Evolutionary conservation across 2,888 invertebrate genomes (phyloP), one percentile per base, ranked within the genome.

Genomic region (Spisula subtruncata): DNA sequence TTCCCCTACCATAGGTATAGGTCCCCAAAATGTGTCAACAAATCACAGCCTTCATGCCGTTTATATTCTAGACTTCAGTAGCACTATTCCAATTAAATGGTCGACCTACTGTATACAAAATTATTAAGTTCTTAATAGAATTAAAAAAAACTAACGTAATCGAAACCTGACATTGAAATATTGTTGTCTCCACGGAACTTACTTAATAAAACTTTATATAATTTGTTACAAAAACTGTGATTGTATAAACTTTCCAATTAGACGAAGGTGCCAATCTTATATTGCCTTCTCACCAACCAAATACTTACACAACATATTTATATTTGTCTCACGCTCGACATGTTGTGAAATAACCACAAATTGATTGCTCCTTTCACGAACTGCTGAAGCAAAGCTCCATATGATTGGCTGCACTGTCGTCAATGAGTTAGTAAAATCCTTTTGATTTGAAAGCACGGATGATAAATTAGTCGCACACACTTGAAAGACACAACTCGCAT

Each of bases 281-380:
- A 18, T 32, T 35, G 4, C 35, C 12, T 16, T 18, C 16, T 32
- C 12, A 16, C n/a, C 1, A 0, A n/a, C 56, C 16, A 8, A 5
- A 81, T 86, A 71, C 86, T 88, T 88, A 88, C 88, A 84, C 81
- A 88, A n/a, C 12, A 88, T 51, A 48, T 16, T 81, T 20, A 88
- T 35, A 29, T 66, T 79, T 48, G 81, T 14, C 12, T 85, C 81
- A 80, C 80, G 66, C 48, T 20, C 56, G 25, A 60, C 35, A 54
- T 25, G 12, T 32, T 14, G 18, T 8, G 84, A 54, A 32, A 88
- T 41, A 20, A 88, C 20, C 25, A 88, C 71, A 81, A 71, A 88
- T 46, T 60, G 32, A 25, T 81, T 85, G 25, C 85, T 84, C 81
- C 56, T 29, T 20, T 60, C 81, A 66, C n/a, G 25, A n/a, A 60